Base-by-base conservation (phyloP, 2,888 invertebrate genomes). In the Hipparchia sbordonii region DNA sequence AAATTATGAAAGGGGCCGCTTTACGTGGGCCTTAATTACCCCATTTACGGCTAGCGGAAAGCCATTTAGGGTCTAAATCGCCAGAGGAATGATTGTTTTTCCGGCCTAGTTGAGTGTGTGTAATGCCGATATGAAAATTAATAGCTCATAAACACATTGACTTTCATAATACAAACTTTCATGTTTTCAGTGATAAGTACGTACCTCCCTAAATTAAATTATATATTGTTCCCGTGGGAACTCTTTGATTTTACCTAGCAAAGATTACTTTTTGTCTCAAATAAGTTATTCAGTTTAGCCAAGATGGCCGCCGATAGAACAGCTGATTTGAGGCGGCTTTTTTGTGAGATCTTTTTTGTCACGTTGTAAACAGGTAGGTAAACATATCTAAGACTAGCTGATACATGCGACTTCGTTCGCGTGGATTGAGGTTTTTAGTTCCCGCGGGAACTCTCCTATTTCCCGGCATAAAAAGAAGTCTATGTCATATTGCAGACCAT, bases 21-120 rank as follows among this genome's bases (percentile, higher is more conserved):
- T 57, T 9, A 66, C 56, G 67, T 62, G 23, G 56, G 45, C n/a
- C 62, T 45, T 62, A 67, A 71, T 70, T 57, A 67, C 57, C 45
- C 54, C 23, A 70, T 70, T 69, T 67, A 48, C n/a, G 56, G 33
- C 39, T 33, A 62, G 54, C 51, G 52, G 2, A 57, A 51, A 33
- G 60, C 60, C 52, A 45, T 51, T 69, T 70, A 57, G 23, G 63
- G 45, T 63, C 46, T 63, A 8, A 57, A 56, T 57, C 23, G 23
- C 23, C 46, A 23, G 8, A 23, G 63, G 48, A 63, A 63, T 33
- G 45, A 63, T 57, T 70, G 56, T 70, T 67, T 65, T 73, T 52
- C 65, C 52, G 51, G 33, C 33, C 65, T 52, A 65, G 33, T 52
- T 33, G 65, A 52, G 71, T 45, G 70, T 48, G 62, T 60, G 68